Conservation (phyloP, 1,140 invertebrate species). For the Drosophila guanche region DNA sequence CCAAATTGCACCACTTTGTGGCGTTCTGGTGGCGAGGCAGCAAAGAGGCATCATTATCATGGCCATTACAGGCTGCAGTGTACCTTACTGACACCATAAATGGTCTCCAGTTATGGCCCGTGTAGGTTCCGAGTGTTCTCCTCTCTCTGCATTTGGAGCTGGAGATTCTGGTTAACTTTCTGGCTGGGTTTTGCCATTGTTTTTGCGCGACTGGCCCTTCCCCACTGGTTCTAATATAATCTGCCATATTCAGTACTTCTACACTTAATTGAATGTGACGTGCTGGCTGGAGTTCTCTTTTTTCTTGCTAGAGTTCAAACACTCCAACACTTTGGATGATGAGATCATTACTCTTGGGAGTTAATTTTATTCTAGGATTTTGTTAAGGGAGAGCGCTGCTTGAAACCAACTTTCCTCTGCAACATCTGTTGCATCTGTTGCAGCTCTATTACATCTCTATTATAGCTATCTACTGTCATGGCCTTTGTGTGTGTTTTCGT, state of each 20-base stretch:
- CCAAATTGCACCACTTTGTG: slow-evolving; percentile 74
- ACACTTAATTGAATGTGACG: slow-evolving; percentile 45
- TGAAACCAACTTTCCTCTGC: too few relatives aligned
- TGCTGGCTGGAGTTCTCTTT: slow-evolving; percentile 20
- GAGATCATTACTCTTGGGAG: too few relatives aligned
- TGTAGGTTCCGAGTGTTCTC: neutral
- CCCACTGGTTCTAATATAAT: slow-evolving; percentile 13
- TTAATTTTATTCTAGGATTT: too few relatives aligned
- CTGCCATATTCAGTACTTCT: slow-evolving; percentile 33
- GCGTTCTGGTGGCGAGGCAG: slow-evolving; percentile 59
- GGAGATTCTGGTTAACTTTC: slow-evolving; percentile 39
- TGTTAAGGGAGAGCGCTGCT: too few relatives aligned
- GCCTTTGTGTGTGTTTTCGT: too few relatives aligned
- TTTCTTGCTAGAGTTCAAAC: slow-evolving; percentile 25
- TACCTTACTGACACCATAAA: slow-evolving; percentile 81
- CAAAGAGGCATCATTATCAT: slow-evolving; percentile 68
- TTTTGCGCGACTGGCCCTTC: neutral
- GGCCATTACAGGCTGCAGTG: slow-evolving; percentile 75
- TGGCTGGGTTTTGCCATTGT: neutral
- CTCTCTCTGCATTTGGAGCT: neutral
- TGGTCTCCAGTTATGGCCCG: slow-evolving; percentile 31
- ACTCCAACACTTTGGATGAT: neutral
- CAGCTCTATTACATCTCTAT: too few relatives aligned
- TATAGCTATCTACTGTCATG: too few relatives aligned
- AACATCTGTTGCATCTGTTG: too few relatives aligned